Base-by-base conservation (phyloP, 2,888 invertebrate species). In the Lysandra coridon region DNA sequence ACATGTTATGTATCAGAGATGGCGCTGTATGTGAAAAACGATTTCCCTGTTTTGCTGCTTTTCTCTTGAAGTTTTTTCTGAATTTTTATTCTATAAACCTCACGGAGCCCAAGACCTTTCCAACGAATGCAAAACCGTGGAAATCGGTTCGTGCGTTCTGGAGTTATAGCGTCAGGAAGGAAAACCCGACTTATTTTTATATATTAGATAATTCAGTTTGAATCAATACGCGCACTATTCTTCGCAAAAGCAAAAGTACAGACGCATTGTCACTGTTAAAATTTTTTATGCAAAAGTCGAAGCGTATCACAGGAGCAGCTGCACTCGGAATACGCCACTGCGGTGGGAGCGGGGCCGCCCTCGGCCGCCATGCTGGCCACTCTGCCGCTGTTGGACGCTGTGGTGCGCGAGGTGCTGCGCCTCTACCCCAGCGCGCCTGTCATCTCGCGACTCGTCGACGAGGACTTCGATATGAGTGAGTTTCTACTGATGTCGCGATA, bases 351-450 rank as follows among this genome's bases (percentile, higher is more conserved):
- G 1, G 88, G 94, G 0, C 91, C 95, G 6, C 86, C 93, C 4
- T 57, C 57, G 4, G 0, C 93, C 95, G 1, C 92, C 4, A 93
- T 95, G 90, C 90, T 97, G 33, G 89, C 95, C 53, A 94, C 95
- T 76, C 95, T 97, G 95, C 95, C 95, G 84, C 97, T 96, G 84
- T 86, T 97, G 83, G 97, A 97, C 81, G 96, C 96, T 78, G 96
- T 96, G 74, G 95, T 97, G 77, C 97, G 97, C 87, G 97, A 97
- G 86, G 94, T 95, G 0, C 86, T 97, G 76, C 89, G 97, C 80
- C 85, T 97, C 60, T 96, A 95, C 83, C 97, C 97, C 0, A 96
- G 96, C 83, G 96, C 97, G 12, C 96, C 96, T 0, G 95, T 96
- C 84, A 95, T 97, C 82, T 95, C 95, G 0, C 94, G 97, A 82